phyloP scores from a whole-genome alignment of 2,888 invertebrate species.

The Drosophila buzzatii region DNA sequence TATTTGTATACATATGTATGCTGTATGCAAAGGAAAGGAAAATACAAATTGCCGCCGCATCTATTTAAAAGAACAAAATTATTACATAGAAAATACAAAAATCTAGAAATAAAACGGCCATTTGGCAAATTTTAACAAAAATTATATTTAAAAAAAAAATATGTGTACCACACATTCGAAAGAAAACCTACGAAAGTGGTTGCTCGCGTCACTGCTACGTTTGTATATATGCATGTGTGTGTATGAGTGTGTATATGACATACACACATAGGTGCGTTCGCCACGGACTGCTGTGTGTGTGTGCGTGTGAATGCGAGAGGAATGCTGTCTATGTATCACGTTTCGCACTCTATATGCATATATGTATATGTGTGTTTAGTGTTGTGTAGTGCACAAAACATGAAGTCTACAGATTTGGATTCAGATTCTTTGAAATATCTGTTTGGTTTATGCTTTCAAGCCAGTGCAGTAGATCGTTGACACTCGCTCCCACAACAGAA shows the following conservation, averaged over 20 bases:
- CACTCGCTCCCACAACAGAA: neutral
- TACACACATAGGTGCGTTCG: constrained; percentile 47
- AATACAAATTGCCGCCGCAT: constrained; percentile 39
- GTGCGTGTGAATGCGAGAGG: constrained; percentile 69
- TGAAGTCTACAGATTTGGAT: constrained; percentile 59
- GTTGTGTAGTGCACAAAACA: constrained; percentile 76
- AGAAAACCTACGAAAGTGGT: constrained; percentile 77
- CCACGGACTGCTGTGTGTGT: constrained; percentile 32
- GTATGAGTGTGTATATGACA: constrained; percentile 22
- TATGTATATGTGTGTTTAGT: constrained; percentile 49
- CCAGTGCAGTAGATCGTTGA: constrained; percentile 28
- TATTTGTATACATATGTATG: constrained; percentile 16
- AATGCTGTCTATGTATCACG: constrained; percentile 77
- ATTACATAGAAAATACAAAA: constrained; percentile 12
- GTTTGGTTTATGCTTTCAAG: constrained; percentile 36
- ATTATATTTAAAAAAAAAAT: constrained; percentile 31
- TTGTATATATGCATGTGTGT: constrained; percentile 24
- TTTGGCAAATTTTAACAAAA: constrained; percentile 28
- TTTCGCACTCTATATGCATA: constrained; percentile 63
- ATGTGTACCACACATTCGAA: constrained; percentile 57
- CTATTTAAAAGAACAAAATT: constrained; percentile 15
- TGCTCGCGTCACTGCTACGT: constrained; percentile 69
- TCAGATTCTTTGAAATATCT: constrained; percentile 42
- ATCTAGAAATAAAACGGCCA: constrained; percentile 21
- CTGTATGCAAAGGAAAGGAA: constrained; percentile 31